Evolutionary conservation across 2,888 invertebrate genomes (phyloP).

Genomic region (Mimachlamys varia): DNA sequence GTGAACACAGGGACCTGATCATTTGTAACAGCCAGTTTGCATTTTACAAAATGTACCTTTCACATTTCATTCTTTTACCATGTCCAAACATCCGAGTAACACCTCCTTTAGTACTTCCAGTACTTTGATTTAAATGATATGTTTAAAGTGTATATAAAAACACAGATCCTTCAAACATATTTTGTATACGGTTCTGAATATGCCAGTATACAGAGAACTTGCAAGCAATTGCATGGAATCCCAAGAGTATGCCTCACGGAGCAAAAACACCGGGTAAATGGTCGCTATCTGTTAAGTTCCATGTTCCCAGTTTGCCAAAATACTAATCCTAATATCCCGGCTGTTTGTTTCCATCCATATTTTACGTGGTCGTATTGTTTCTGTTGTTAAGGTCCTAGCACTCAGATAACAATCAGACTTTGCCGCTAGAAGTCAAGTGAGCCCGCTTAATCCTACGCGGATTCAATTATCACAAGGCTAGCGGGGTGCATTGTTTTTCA

Average conservation of each 20-base stretch:
- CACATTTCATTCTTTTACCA: too few relatives aligned
- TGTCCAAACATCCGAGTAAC: too few relatives aligned
- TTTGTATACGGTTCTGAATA: background rate
- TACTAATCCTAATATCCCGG: background rate
- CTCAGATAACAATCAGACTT: background rate
- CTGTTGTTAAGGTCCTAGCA: background rate
- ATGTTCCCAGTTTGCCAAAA: background rate
- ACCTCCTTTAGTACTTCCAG: too few relatives aligned
- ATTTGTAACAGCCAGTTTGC: too few relatives aligned
- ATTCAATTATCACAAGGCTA: background rate
- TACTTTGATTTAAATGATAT: too few relatives aligned
- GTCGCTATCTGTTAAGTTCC: background rate
- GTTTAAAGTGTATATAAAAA: too few relatives aligned
- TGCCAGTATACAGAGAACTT: background rate
- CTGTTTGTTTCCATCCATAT: conserved; percentile 21
- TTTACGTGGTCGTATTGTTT: background rate
- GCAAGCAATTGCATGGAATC: background rate
- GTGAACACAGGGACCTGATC: too few relatives aligned
- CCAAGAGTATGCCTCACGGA: background rate
- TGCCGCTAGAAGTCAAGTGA: background rate
- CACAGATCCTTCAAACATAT: too few relatives aligned
- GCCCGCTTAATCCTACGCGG: background rate
- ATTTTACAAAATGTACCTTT: too few relatives aligned
- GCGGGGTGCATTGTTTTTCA: background rate
- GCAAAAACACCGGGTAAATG: background rate